Evolutionary conservation across 1,140 invertebrate genomes (phyloP).

Genomic region (Chironomus tepperi): DNA sequence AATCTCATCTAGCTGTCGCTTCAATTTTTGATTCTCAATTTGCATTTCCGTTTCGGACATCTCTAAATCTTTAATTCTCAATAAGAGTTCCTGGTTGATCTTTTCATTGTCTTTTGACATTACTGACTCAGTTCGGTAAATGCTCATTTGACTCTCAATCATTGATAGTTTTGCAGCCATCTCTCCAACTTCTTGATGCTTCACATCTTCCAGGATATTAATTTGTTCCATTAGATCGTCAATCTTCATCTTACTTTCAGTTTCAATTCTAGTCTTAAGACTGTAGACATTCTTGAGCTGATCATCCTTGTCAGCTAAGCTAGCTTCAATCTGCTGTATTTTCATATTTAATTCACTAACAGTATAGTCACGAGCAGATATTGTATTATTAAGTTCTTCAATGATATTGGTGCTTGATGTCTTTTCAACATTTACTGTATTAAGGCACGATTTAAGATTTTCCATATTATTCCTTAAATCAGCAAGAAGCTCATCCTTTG

Average conservation of each 20-base stretch:
- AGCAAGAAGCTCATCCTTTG: slow-evolving; percentile 27
- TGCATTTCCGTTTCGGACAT: slow-evolving; percentile 38
- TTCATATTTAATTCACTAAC: not conserved
- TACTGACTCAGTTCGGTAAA: slow-evolving; percentile 26
- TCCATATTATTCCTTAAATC: slow-evolving; percentile 26
- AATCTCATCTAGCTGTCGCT: slow-evolving; percentile 40
- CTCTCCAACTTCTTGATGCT: slow-evolving; percentile 35
- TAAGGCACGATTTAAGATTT: slow-evolving; percentile 18
- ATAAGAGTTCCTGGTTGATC: slow-evolving; percentile 25
- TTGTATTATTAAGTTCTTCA: not conserved
- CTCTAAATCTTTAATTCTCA: slow-evolving; percentile 38
- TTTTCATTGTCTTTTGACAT: slow-evolving; percentile 34
- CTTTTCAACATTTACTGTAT: not conserved
- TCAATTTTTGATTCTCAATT: slow-evolving; percentile 37
- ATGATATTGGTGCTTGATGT: not conserved
- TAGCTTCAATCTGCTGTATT: not conserved
- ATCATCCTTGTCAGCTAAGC: not conserved
- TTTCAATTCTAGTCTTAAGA: not conserved
- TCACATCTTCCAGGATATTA: slow-evolving; percentile 26
- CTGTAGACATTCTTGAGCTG: slow-evolving; percentile 2
- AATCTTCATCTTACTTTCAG: not conserved
- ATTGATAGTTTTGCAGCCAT: slow-evolving; percentile 38
- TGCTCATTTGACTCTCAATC: slow-evolving; percentile 36
- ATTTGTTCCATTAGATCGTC: slow-evolving; percentile 8
- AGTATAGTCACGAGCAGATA: not conserved